phyloP scores from a whole-genome alignment of 2,113 vertebrate species.

The Podilymbus podiceps region DNA sequence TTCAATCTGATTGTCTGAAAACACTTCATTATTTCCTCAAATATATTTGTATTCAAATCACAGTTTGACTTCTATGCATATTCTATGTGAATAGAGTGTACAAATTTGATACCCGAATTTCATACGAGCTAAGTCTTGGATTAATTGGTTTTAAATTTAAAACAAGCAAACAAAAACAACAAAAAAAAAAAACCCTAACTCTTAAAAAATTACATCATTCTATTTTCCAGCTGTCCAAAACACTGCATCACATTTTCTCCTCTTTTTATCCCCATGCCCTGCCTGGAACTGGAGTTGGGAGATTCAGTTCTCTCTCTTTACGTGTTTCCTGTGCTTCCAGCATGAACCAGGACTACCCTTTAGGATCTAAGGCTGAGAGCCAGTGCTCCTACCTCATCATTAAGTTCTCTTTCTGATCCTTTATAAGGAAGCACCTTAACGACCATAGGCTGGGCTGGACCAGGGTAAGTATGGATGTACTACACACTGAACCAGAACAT shows the following conservation, averaged over 20 bases:
- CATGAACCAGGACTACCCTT: neutral
- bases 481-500: neutral
- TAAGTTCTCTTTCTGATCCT: neutral
- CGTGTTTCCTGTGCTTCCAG: neutral
- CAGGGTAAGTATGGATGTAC: neutral
- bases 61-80: neutral
- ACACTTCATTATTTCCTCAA: neutral
- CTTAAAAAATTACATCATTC: neutral
- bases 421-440: neutral
- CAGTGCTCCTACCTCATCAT: neutral
- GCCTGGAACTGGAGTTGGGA: neutral
- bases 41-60: neutral
- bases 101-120: neutral
- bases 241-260: neutral
- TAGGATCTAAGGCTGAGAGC: neutral
- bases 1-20: neutral
- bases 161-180: too few species aligned
- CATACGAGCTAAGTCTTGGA: neutral
- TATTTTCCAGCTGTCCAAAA: neutral
- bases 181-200: neutral
- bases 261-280: fast-evolving
- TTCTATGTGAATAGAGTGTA: neutral
- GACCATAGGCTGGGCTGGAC: neutral
- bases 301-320: neutral
- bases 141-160: neutral